A percentile compares a stretch with the other conserved stretches of the same genome.
These are phyloP conservation scores for Boloria selene DNA, from an alignment of 2,888 invertebrate species.

Conservation along the genomic window DNA sequence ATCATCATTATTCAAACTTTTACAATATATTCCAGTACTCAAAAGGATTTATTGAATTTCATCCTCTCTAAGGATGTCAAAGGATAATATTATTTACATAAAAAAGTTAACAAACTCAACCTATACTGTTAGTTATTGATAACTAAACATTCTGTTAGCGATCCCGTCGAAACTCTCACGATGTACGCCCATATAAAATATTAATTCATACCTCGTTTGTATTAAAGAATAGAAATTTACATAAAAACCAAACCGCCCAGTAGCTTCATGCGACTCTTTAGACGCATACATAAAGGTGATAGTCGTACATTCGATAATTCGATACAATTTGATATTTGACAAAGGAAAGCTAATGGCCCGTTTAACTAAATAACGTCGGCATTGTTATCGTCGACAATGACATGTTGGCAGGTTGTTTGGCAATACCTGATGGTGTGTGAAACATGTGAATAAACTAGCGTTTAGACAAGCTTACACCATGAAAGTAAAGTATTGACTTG, in stretches of 20 bases:
- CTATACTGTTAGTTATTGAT: not conserved
- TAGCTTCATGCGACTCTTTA: constrained; percentile 33
- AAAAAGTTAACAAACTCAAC: no score
- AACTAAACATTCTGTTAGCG: constrained; percentile 38
- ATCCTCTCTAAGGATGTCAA: no score
- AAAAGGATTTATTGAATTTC: constrained; percentile 5
- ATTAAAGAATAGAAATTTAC: constrained; percentile 46
- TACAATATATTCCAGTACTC: not conserved
- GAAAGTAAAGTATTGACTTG: not conserved
- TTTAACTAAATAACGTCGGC: constrained; percentile 64
- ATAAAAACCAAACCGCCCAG: constrained; percentile 42
- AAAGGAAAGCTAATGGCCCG: constrained; percentile 72
- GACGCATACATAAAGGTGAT: constrained; percentile 37
- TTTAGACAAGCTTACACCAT: not conserved
- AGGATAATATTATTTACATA: no score
- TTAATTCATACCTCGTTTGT: constrained; percentile 50
- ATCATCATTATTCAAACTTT: no score
- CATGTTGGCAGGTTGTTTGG: constrained; percentile 56
- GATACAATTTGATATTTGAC: constrained; percentile 44
- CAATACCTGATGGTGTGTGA: constrained; percentile 28
- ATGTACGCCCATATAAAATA: constrained; percentile 49
- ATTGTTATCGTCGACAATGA: constrained; percentile 55
- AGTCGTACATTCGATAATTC: constrained; percentile 27
- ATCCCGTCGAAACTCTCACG: constrained; percentile 50
- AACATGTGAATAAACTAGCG: constrained; percentile 17